Evolutionary conservation across 2,797 vertebrate species (phyloP).

Genomic region (Enteromius afrohamiltoni): DNA sequence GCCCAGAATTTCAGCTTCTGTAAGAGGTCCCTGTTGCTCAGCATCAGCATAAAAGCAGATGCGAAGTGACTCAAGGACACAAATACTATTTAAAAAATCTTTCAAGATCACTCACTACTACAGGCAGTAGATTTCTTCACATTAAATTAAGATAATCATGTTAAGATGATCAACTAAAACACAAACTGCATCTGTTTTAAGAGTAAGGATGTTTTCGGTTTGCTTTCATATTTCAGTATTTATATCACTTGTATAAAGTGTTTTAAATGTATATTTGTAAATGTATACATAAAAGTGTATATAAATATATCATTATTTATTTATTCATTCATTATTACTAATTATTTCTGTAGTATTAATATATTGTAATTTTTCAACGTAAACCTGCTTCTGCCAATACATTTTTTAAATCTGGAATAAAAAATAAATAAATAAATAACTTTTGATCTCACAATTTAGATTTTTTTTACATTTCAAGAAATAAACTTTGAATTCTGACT

Average conservation of each 20-base stretch:
- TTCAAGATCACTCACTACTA: background rate
- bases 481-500: background rate
- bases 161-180: background rate
- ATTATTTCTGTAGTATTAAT: background rate
- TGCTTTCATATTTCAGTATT: background rate
- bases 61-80: background rate
- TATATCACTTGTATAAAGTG: background rate
- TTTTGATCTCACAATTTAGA: background rate
- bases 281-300: background rate
- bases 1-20: background rate
- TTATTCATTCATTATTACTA: background rate
- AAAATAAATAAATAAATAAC: background rate
- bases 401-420: background rate
- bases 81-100: background rate
- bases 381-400: background rate
- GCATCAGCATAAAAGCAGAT: background rate
- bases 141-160: background rate
- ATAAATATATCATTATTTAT: background rate
- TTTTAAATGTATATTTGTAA: background rate
- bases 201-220: background rate
- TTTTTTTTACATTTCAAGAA: background rate
- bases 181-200: background rate
- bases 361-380: background rate
- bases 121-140: background rate
- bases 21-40: constrained; percentile 2